These are phyloP conservation scores for Bombus waltoni DNA, from an alignment of 1,140 invertebrate genomes.

Conservation along the genomic window DNA sequence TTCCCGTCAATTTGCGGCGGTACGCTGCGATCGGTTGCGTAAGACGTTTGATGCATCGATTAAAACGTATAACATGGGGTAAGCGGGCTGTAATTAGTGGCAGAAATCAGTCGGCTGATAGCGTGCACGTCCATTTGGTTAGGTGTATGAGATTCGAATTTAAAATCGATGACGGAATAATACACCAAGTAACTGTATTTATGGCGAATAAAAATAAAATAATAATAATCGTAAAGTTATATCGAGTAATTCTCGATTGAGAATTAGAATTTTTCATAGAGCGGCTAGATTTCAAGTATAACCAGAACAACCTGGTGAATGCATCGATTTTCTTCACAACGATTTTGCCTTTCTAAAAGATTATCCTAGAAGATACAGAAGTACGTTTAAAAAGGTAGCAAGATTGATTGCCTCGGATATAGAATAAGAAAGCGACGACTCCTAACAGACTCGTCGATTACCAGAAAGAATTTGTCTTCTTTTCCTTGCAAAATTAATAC, in stretches of 20 bases:
- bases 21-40: neutral
- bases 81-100: neutral
- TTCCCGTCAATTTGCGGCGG: neutral
- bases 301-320: neutral
- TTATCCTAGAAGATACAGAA: too few species aligned
- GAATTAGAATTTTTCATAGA: neutral
- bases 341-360: neutral
- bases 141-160: neutral
- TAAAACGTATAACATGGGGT: neutral
- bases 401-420: too few species aligned
- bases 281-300: neutral
- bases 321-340: neutral
- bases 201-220: too few species aligned
- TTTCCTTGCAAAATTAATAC: neutral
- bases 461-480: neutral
- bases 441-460: too few species aligned
- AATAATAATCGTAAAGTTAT: too few species aligned
- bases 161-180: neutral
- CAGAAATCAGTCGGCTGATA: neutral
- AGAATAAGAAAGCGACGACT: too few species aligned
- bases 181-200: too few species aligned
- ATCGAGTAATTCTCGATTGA: too few species aligned
- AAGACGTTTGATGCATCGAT: neutral
- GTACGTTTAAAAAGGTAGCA: neutral
- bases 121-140: neutral